Evolutionary conservation across 2,888 invertebrate species (phyloP), one percentile per base, ranked within the genome.

Genomic region (Blera fallax): DNA sequence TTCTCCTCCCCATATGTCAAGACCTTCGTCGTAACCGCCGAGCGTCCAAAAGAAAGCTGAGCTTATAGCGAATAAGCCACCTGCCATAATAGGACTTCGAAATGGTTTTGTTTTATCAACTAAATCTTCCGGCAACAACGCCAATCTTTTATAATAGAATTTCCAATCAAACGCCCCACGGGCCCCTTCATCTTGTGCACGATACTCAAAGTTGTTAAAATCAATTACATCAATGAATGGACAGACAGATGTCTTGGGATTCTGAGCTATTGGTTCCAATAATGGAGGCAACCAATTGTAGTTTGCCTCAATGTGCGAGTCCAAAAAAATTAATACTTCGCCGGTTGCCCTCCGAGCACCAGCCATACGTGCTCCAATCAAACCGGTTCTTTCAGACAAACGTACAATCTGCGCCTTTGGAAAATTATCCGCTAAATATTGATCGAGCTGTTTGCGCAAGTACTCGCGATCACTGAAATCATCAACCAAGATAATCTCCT

Each of bases 1-100:
- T 91, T 99, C 99, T 0, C 99, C 99, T 34, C 99, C 99, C 99
- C 99, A 99, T 88, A 99, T 98, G 90, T 98, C 98, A 1, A 98
- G 93, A 0, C 97, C 98, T 87, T 96, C 95, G 90, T 98, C 98
- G 90, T 98, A 98, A 0, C 99, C 99, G 5, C 98, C 99, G 40
- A 99, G 92, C 92, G 98, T 98, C 98, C 98, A 98, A 93, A 99
- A 99, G 93, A 97, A 99, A 88, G 95, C 95, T 0, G 95, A 92
- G 74, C 96, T 96, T 76, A 99, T 99, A 2, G 99, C 99, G 93
- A 99, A 99, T 87, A 99, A 92, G 0, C 99, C 99, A 11, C 99
- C 99, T 34, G 99, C 99, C 99, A 99, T 99, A 0, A 99, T 95
- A 0, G 99, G 99, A 91, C 97, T 98, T 93, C 96, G 89, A 73